A percentile compares a stretch with the other conserved stretches of the same genome.
These are phyloP conservation scores for Hydractinia symbiolongicarpus DNA, from an alignment of 30 jellyfish, hydroid and myxozoan genomes.

Conservation along the genomic window DNA sequence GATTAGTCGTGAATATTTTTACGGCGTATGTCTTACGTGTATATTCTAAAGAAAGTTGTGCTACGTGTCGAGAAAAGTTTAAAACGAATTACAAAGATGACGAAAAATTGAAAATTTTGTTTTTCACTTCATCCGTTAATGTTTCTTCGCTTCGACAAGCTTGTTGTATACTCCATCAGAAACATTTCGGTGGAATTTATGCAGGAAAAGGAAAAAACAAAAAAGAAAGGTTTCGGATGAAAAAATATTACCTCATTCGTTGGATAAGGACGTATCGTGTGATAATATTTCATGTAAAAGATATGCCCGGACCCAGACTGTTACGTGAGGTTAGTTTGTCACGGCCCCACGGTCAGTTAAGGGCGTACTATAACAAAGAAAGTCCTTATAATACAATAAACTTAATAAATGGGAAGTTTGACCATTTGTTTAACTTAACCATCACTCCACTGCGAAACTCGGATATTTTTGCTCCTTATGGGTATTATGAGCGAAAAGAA, in stretches of 20 bases:
- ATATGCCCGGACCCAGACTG: constrained; percentile 37
- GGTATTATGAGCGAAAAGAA: constrained; percentile 16
- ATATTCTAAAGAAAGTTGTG: too few relatives aligned
- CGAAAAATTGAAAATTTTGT: too few relatives aligned
- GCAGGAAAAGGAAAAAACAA: neutral
- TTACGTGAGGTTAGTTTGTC: neutral
- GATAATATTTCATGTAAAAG: constrained; percentile 64
- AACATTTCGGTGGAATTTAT: too few relatives aligned
- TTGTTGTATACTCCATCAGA: too few relatives aligned
- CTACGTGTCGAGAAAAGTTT: too few relatives aligned
- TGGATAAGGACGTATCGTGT: constrained; percentile 21
- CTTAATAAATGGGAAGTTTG: constrained; percentile 26
- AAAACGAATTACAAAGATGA: too few relatives aligned
- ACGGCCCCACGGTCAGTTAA: constrained; percentile 32
- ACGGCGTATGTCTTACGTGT: too few relatives aligned
- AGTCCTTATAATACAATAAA: constrained; percentile 46
- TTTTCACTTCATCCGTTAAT: too few relatives aligned
- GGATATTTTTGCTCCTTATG: constrained; percentile 57
- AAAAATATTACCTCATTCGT: neutral
- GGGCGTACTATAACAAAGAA: constrained; percentile 61
- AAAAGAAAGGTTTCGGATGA: neutral
- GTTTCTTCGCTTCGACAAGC: too few relatives aligned
- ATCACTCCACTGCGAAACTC: constrained; percentile 58
- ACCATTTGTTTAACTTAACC: constrained; percentile 50
- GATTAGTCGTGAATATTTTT: too few relatives aligned